Evolutionary conservation across 2,888 invertebrate species (phyloP).

Genomic region (Hydrotaea cyrtoneurina): DNA sequence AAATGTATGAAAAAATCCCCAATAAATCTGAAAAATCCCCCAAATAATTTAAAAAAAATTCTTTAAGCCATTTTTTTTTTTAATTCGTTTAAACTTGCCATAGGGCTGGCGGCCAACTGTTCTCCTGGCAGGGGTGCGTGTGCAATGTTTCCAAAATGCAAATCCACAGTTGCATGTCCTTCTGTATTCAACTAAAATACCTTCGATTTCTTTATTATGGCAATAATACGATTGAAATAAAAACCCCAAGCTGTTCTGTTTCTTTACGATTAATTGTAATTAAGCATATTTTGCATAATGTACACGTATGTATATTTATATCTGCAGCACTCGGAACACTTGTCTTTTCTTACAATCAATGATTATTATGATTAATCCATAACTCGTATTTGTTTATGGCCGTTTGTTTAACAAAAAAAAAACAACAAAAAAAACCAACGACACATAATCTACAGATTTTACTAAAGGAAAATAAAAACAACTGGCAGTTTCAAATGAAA

Average conservation of each 20-base stretch:
- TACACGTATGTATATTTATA: no score
- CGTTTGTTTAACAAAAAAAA: not conserved
- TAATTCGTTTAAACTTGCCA: no score
- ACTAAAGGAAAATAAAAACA: not conserved
- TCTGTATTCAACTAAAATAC: no score
- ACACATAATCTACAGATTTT: not conserved
- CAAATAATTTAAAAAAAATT: no score
- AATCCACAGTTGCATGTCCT: no score
- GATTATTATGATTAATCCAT: conserved; percentile 20
- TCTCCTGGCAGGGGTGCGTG: no score
- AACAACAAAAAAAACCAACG: not conserved
- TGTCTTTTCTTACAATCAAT: not conserved
- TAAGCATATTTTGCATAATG: not conserved
- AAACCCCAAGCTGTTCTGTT: not conserved
- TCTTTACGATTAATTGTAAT: not conserved
- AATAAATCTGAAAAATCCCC: no score
- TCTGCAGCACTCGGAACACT: not conserved
- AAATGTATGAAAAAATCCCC: no score
- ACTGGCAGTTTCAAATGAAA: not conserved
- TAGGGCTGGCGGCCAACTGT: no score
- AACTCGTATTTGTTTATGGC: conserved; percentile 22
- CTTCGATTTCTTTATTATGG: not conserved
- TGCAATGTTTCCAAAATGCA: no score
- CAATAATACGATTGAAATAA: no score
- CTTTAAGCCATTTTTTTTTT: no score